Conservation (phyloP, 1,140 invertebrate genomes). For the Nasonia giraulti region DNA sequence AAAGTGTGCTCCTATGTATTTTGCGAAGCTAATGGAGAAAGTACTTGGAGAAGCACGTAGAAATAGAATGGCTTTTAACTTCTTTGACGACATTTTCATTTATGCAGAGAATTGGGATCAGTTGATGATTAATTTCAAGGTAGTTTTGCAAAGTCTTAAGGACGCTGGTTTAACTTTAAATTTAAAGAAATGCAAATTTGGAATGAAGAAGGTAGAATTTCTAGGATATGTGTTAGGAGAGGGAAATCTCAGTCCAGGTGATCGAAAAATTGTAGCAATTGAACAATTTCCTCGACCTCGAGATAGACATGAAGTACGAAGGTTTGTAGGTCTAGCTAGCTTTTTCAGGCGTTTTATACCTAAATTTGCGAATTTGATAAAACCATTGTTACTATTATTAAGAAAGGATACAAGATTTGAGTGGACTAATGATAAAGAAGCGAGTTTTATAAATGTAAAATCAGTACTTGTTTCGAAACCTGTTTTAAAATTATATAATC, state of each 20-base stretch:
- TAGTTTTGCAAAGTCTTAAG: conserved; percentile 54
- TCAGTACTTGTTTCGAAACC: conserved; percentile 27
- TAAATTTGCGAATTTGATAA: conserved; percentile 10
- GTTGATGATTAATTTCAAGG: conserved; percentile 10
- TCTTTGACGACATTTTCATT: conserved; percentile 50
- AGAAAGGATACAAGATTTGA: conserved; percentile 20
- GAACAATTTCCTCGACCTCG: conserved; percentile 7
- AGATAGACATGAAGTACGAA: conserved; percentile 52
- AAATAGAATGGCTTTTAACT: conserved; percentile 33
- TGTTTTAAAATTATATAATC: conserved; percentile 6
- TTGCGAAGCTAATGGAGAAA: conserved; percentile 48
- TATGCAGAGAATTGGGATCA: no score
- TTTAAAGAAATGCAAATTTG: conserved; percentile 60
- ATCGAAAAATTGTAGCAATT: conserved; percentile 54
- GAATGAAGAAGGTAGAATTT: conserved; percentile 52
- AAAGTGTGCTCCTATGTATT: conserved; percentile 43
- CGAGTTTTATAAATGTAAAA: conserved; percentile 21
- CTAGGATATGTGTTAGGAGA: conserved; percentile 53
- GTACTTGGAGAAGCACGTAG: conserved; percentile 9
- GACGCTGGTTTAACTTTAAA: conserved; percentile 59
- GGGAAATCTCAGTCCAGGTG: conserved; percentile 51
- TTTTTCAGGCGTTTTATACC: conserved; percentile 63
- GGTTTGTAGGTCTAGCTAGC: conserved; percentile 67
- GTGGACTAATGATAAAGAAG: conserved; percentile 33
- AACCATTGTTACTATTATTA: conserved; percentile 17